Conservation (phyloP, 2,113 vertebrate genomes). For the Tonatia bakeri region DNA sequence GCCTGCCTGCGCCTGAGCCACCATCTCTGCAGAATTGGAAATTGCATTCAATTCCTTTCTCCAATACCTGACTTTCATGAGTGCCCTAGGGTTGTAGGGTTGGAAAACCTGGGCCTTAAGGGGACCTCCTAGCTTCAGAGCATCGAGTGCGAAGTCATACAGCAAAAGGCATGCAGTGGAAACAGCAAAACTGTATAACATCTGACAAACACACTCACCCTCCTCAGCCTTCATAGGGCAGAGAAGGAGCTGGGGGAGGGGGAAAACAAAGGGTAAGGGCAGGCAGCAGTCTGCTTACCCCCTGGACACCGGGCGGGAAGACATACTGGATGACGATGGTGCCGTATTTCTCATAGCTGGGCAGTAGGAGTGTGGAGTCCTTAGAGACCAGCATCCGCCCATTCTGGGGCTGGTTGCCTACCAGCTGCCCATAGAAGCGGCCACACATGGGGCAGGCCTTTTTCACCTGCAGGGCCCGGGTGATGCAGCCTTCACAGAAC, state of each 20-base stretch:
- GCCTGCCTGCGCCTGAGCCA: not conserved
- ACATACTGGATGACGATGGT: constrained; percentile 97
- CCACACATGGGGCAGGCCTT: constrained; percentile 94
- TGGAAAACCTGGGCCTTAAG: not conserved
- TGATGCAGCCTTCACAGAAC: constrained; percentile 92
- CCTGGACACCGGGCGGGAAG: constrained; percentile 90
- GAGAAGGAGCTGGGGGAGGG: not conserved
- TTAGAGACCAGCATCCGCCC: constrained; percentile 94
- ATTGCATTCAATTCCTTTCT: not conserved
- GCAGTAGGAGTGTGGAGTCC: constrained; percentile 89
- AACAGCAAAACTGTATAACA: not conserved
- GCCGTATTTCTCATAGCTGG: constrained; percentile 92
- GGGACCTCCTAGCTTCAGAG: not conserved
- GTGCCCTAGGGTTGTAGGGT: not conserved
- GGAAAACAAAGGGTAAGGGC: not conserved
- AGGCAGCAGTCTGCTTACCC: constrained; percentile 60
- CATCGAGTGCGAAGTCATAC: not conserved
- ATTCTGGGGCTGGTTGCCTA: constrained; percentile 94
- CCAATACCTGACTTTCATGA: not conserved
- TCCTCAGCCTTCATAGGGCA: not conserved
- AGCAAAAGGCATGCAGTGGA: not conserved
- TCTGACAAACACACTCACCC: not conserved
- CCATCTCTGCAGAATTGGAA: not conserved
- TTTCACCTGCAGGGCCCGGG: constrained; percentile 93
- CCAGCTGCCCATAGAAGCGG: constrained; percentile 92